These are phyloP conservation scores for Horisme vitalbata DNA, from an alignment of 2,888 invertebrate species.

Conservation along the genomic window DNA sequence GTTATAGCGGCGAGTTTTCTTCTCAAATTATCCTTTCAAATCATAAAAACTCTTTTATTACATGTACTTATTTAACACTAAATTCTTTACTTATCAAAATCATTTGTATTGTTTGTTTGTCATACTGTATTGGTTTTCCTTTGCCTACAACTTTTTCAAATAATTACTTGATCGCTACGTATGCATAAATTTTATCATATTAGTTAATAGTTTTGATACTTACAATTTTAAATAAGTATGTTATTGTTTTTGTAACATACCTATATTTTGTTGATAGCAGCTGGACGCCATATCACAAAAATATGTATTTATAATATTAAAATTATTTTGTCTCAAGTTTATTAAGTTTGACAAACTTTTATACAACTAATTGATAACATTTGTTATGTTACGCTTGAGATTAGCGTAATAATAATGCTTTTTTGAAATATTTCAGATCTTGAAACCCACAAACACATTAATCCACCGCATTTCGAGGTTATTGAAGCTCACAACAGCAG, in stretches of 20 bases:
- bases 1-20: no score
- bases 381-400: neutral
- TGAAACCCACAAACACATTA: constrained; percentile 90
- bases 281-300: constrained; percentile 51
- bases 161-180: constrained; percentile 5
- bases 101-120: constrained; percentile 30
- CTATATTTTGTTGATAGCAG: constrained; percentile 61
- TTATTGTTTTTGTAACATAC: constrained; percentile 37
- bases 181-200: constrained; percentile 19
- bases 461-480: constrained; percentile 93
- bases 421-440: constrained; percentile 81
- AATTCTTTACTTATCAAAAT: neutral
- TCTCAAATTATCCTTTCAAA: no score
- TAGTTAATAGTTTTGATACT: neutral
- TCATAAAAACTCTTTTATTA: no score
- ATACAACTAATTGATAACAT: constrained; percentile 7
- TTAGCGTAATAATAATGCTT: neutral
- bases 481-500: constrained; percentile 92
- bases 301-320: constrained; percentile 15
- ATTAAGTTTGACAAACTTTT: constrained; percentile 10
- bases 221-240: neutral
- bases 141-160: neutral
- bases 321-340: constrained; percentile 1
- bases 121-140: constrained; percentile 1
- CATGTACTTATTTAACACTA: no score